Base-by-base conservation (phyloP, 2,888 invertebrate species). In the Microchrysa polita region DNA sequence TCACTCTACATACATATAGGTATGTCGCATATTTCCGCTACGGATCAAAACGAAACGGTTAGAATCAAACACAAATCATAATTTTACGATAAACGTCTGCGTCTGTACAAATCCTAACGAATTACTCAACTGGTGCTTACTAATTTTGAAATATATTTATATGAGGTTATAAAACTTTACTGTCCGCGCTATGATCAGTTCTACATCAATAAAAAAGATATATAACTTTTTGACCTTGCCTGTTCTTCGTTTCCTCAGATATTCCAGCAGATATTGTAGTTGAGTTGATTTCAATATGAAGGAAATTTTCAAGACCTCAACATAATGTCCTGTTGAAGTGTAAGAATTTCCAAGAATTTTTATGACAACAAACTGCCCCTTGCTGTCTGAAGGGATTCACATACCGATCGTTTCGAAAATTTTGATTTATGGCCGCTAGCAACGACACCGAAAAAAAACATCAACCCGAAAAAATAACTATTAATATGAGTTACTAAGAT, bases 381-480 rank as follows among this genome's bases (percentile, higher is more conserved):
- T 18, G 63, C n/a, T 18, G 63, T 63, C 65, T 44, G 44, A 65
- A 22, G 16, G 20, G 48, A 16, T 61, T 44, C 48, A 20, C 20
- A 16, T 14, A 1, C n/a, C 20, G 34, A 65, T 44, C 44, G 44
- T 44, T 10, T 65, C 27, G 60, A 65, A 48, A 2, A 48, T 44
- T 65, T 69, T 69, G 69, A 69, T 69, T 69, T 69, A 69, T 57
- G 69, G 57, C 7, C 14, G 40, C 18, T 69, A 57, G 55, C 22
- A 69, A 57, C 55, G 57, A 23, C 27, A 34, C 27, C 4, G 40
- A 23, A 69, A 10, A 18, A 40, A 16, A 18, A 53, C n/a, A 23
- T 52, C 16, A n/a, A 20, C 7, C 18, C 48, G 48, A 65, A 23
- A 20, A 20, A 20, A 23, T 27, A 34, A 20, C 27, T 12, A 23